Conservation (phyloP, 2,888 invertebrate species). For the Drosophila austrosaltans region DNA sequence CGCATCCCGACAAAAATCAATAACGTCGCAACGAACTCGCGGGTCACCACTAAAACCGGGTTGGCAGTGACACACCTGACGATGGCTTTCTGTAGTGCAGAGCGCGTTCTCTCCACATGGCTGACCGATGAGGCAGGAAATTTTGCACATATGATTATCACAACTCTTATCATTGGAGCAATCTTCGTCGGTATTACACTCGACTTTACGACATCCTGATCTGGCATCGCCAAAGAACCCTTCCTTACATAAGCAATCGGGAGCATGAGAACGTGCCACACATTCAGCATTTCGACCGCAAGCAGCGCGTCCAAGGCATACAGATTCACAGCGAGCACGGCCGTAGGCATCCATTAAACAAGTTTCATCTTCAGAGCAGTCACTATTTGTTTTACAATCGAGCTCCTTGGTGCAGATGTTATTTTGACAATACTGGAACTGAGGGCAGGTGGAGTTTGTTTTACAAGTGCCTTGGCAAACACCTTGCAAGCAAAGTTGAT, state of each 20-base stretch:
- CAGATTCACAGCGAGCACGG: slow-evolving; percentile 90
- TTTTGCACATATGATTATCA: slow-evolving; percentile 92
- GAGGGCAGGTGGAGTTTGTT: slow-evolving; percentile 91
- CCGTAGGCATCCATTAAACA: slow-evolving; percentile 89
- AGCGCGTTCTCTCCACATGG: slow-evolving; percentile 93
- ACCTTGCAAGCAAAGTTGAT: slow-evolving; percentile 93
- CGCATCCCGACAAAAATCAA: slow-evolving; percentile 91
- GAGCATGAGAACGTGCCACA: slow-evolving; percentile 88
- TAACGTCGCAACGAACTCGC: slow-evolving; percentile 87
- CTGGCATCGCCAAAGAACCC: slow-evolving; percentile 93
- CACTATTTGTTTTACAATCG: slow-evolving; percentile 88
- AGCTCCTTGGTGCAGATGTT: slow-evolving; percentile 93
- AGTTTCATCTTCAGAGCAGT: slow-evolving; percentile 90
- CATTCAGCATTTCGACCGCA: slow-evolving; percentile 94
- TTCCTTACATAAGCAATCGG: slow-evolving; percentile 90
- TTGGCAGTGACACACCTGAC: slow-evolving; percentile 92
- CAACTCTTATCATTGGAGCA: slow-evolving; percentile 93
- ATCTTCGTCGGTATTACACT: slow-evolving; percentile 89
- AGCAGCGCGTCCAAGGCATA: slow-evolving; percentile 88
- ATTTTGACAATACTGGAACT: slow-evolving; percentile 92
- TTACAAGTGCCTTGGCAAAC: slow-evolving; percentile 94
- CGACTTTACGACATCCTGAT: slow-evolving; percentile 91
- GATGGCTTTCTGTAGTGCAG: slow-evolving; percentile 92
- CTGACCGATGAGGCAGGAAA: slow-evolving; percentile 92
- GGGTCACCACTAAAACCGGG: slow-evolving; percentile 94